Conservation (phyloP, 2,797 vertebrate species). For the Gallinago solitaria region DNA sequence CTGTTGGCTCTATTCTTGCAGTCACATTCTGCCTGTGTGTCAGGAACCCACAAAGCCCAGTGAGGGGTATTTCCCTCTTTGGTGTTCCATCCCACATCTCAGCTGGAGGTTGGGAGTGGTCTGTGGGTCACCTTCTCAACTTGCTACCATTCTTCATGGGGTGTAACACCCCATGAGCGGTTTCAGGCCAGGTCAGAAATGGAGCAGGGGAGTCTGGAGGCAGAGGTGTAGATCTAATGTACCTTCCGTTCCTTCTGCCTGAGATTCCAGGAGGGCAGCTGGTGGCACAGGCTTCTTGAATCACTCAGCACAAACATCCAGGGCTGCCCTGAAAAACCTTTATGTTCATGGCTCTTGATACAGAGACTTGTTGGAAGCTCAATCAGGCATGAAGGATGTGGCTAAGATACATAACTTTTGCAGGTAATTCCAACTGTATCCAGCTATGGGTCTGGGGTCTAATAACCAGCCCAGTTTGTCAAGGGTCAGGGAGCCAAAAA, state of each 20-base stretch:
- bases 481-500: neutral
- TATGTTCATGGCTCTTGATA: neutral
- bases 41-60: fast-evolving
- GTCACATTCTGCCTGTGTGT: fast-evolving
- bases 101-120: neutral
- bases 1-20: neutral
- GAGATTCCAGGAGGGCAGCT: neutral
- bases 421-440: neutral
- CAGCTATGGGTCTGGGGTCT: neutral
- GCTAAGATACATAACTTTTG: neutral
- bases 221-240: neutral
- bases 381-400: fast-evolving
- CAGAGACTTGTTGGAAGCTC: neutral
- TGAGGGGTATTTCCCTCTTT: fast-evolving
- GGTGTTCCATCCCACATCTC: fast-evolving
- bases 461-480: neutral
- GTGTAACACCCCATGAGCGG: fast-evolving
- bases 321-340: neutral
- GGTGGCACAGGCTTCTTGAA: neutral
- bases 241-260: neutral
- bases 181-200: neutral
- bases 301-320: neutral
- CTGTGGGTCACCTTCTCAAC: neutral
- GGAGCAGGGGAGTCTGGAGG: neutral
- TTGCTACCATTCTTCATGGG: neutral